Evolutionary conservation across 2,797 vertebrate genomes (phyloP).

Genomic region (Sebastes itinus): DNA sequence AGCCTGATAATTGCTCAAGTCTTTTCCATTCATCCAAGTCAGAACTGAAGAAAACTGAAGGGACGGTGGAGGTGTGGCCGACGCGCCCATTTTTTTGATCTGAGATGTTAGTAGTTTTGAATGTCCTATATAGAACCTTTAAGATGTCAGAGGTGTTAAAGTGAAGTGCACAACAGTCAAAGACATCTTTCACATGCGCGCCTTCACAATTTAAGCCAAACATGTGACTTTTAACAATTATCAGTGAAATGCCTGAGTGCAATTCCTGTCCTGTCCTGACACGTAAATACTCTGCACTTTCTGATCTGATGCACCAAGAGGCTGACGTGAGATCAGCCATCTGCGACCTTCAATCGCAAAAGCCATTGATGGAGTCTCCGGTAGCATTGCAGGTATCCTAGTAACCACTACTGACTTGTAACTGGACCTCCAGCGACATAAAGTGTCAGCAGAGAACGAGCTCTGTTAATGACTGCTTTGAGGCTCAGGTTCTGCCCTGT

Average conservation of each 20-base stretch:
- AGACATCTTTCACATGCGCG: too few relatives aligned
- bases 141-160: too few relatives aligned
- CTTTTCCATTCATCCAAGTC: too few relatives aligned
- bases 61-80: too few relatives aligned
- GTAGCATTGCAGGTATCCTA: conserved; percentile 46
- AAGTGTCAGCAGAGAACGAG: background rate
- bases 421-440: conserved; percentile 18
- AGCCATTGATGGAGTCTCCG: conserved; percentile 11
- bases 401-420: conserved; percentile 49
- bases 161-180: too few relatives aligned
- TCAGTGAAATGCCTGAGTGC: background rate
- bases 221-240: too few relatives aligned
- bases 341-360: background rate
- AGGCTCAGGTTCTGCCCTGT: conserved; percentile 24
- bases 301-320: background rate
- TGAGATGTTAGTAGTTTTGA: too few relatives aligned
- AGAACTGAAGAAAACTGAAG: too few relatives aligned
- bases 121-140: too few relatives aligned
- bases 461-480: background rate
- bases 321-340: background rate
- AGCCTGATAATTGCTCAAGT: too few relatives aligned
- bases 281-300: background rate
- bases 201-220: too few relatives aligned
- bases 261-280: background rate
- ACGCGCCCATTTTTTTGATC: too few relatives aligned